A percentile compares a stretch with the other conserved stretches of the same genome.
phyloP scores from a whole-genome alignment of 1,140 invertebrate genomes.

The Meloidogyne hapla region DNA sequence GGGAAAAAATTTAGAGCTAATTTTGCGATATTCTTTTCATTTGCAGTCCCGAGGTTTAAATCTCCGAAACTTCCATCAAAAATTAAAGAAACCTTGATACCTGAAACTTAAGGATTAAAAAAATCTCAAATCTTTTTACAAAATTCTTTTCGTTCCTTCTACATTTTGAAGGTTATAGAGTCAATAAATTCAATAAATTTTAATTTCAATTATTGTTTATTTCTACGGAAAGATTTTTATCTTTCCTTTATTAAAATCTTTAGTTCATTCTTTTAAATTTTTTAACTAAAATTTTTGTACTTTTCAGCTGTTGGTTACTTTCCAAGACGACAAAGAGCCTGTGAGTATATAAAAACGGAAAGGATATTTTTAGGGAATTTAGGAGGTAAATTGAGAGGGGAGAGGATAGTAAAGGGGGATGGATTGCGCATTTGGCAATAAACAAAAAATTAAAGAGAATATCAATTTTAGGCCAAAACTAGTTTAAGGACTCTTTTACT shows the following conservation, averaged over 20 bases:
- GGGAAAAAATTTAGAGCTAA: too few species aligned
- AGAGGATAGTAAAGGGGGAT: neutral
- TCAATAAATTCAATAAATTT: too few species aligned
- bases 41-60: too few species aligned
- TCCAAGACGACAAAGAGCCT: slow-evolving; percentile 44
- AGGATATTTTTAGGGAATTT: neutral
- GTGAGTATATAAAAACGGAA: slow-evolving; percentile 25
- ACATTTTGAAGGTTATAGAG: too few species aligned
- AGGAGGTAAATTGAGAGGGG: neutral
- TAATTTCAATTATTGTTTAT: too few species aligned
- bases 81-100: too few species aligned
- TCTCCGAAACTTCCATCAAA: too few species aligned
- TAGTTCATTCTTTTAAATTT: too few species aligned
- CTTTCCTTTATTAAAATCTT: neutral
- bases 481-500: neutral
- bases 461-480: neutral
- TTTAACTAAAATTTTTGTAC: neutral
- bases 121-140: too few species aligned
- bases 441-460: neutral
- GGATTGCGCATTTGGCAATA: neutral
- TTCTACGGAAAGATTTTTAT: neutral
- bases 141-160: too few species aligned
- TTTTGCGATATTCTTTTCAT: too few species aligned
- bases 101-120: too few species aligned
- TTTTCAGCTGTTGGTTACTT: slow-evolving; percentile 45